Conservation (phyloP, 2,113 vertebrate genomes). For the Rallus limicola region DNA sequence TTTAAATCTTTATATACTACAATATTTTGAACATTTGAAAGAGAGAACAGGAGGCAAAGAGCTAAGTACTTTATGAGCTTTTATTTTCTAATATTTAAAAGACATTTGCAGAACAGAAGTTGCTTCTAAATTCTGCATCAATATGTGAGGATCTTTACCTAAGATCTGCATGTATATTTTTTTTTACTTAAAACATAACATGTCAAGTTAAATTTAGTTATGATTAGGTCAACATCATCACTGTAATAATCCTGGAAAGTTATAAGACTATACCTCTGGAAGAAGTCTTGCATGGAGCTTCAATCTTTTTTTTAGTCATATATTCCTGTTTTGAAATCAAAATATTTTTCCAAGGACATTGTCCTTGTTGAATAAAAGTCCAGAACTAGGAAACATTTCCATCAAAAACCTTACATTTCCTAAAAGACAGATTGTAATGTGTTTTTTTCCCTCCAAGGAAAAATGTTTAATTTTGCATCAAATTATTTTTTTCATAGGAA, state of each 20-base stretch:
- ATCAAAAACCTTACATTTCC: not conserved
- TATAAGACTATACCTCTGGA: not conserved
- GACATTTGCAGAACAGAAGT: not conserved
- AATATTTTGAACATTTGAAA: not conserved
- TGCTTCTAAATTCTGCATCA: not conserved
- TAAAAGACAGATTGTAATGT: fast-evolving
- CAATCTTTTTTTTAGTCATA: not conserved
- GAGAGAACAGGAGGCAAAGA: not conserved
- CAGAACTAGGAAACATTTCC: not conserved
- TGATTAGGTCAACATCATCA: not conserved
- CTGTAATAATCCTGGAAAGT: not conserved
- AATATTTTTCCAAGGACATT: not conserved
- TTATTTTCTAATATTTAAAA: not conserved
- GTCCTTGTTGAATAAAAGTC: not conserved
- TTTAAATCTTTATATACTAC: not conserved
- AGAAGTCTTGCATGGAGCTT: not conserved
- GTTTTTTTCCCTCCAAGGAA: not conserved
- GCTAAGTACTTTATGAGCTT: not conserved
- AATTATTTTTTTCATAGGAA: not conserved
- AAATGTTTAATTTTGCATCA: not conserved
- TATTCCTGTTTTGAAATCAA: not conserved
- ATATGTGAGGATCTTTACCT: not conserved
- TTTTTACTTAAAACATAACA: not conserved
- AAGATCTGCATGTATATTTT: not conserved
- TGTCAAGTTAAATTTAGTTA: not conserved